phyloP scores from a whole-genome alignment of 2,888 invertebrate species.

The Cosmia pyralina region DNA sequence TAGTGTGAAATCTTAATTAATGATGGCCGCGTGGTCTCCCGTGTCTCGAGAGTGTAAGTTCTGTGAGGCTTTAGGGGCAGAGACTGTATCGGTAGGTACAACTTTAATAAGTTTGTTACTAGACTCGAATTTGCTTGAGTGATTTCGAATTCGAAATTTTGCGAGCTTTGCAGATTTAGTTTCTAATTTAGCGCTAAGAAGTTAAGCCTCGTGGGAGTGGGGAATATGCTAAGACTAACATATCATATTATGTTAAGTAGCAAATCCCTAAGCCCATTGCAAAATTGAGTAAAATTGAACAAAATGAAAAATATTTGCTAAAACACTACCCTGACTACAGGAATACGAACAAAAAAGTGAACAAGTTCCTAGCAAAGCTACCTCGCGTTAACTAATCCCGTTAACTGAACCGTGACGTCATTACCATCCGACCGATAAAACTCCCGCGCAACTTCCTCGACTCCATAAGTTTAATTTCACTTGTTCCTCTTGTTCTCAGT shows the following conservation, averaged over 20 bases:
- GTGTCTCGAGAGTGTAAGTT: conserved; percentile 11
- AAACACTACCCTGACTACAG: neutral
- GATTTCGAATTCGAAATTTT: conserved; percentile 28
- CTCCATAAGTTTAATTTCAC: conserved; percentile 14
- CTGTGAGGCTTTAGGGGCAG: neutral
- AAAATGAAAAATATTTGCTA: neutral
- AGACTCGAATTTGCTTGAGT: conserved; percentile 27
- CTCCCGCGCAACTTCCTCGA: neutral
- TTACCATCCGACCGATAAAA: conserved; percentile 6
- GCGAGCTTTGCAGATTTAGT: conserved; percentile 10
- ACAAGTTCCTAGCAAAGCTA: neutral
- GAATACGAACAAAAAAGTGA: neutral
- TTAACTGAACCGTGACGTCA: neutral
- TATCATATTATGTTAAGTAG: neutral
- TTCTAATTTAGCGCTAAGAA: conserved; percentile 9
- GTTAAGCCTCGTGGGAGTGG: neutral
- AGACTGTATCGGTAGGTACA: neutral
- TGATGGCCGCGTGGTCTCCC: conserved; percentile 28
- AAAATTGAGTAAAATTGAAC: neutral
- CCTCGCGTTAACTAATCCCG: neutral
- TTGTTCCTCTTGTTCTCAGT: conserved; percentile 1
- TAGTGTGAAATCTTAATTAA: conserved; percentile 44
- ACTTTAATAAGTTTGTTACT: conserved; percentile 26
- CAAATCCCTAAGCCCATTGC: neutral
- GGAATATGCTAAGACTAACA: neutral